Conservation (phyloP, 2,113 vertebrate genomes). For the Apus apus region DNA sequence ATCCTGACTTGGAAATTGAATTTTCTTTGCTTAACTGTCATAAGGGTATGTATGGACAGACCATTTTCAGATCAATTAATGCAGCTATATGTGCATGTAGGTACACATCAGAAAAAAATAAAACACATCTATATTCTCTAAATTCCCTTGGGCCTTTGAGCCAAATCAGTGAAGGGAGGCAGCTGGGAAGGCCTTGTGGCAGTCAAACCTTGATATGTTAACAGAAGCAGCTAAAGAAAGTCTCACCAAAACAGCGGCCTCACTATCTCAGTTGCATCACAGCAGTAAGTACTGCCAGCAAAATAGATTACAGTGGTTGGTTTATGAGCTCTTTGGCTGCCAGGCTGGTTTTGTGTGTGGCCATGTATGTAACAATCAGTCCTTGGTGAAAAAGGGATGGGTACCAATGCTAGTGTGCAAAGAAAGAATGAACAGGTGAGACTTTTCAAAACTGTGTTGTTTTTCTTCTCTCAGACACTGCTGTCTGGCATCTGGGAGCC, state of each 20-base stretch:
- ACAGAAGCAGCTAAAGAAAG: constrained; percentile 19
- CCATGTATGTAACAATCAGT: neutral
- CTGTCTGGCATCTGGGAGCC: fast-evolving
- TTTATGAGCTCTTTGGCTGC: constrained; percentile 33
- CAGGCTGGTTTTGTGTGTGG: constrained; percentile 65
- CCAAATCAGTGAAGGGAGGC: neutral
- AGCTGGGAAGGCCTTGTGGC: neutral
- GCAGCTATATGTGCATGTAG: neutral
- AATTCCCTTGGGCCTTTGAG: neutral
- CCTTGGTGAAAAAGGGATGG: neutral
- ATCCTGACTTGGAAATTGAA: neutral
- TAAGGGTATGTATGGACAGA: neutral
- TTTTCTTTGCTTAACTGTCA: neutral
- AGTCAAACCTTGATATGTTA: neutral
- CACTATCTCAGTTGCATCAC: neutral
- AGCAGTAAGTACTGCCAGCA: constrained; percentile 38
- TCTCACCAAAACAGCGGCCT: neutral
- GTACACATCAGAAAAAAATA: neutral
- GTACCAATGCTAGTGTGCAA: neutral
- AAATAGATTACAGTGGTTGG: constrained; percentile 32
- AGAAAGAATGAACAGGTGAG: neutral
- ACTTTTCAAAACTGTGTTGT: neutral
- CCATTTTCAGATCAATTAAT: neutral
- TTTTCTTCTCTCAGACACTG: neutral
- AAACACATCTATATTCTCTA: neutral